Evolutionary conservation across 2,113 vertebrate genomes (phyloP), one percentile per base, ranked within the genome.

Genomic region (Brachionichthys hirsutus): DNA sequence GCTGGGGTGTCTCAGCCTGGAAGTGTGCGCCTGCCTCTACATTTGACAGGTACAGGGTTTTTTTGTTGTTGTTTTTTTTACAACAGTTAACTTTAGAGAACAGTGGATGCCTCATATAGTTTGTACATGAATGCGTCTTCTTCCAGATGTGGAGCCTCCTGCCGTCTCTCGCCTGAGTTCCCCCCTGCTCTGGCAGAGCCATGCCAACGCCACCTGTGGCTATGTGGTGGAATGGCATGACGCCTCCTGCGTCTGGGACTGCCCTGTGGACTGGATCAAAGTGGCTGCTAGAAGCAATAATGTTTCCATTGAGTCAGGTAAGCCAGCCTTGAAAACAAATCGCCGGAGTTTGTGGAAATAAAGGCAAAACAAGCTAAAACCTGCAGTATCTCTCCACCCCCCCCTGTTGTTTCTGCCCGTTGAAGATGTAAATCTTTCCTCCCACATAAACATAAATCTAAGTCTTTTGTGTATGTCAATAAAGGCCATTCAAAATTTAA

Each of bases 211-310:
- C 36, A 86, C 81, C 46, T 72, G 75, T 50, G 84, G 81, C 44
- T 90, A 88, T 24, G 78, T 91, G 59, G 74, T 92, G 4, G 85
- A 90, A 47, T 92, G 91, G 91, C 17, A 56, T 9, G 58, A 82
- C 19, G 65, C 81, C 4, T 52, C 57, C 45, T 90, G 87, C 49
- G 13, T 12, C 11, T 20, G 3, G 7, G 35, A 83, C 69, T 91
- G 90, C 46, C 3, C 60, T 2, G 66, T 92, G 34, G 80, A 91
- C 2, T 92, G 91, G 91, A 50, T 72, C 52, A 87, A 78, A 15
- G 40, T 90, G 63, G 68, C 70, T 0, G 20, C 70, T 20, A 79
- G 65, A 46, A 87, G 13, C 56, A 87, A 54, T 34, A 88, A 88
- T 51, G 20, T 77, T 42, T 66, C 79, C 1, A 12, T 90, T 46